Percentiles rank a stretch among this genome's conserved stretches.
Evolutionary conservation across 2,888 invertebrate species (phyloP).

Genomic region (Rhodophaea formosa): DNA sequence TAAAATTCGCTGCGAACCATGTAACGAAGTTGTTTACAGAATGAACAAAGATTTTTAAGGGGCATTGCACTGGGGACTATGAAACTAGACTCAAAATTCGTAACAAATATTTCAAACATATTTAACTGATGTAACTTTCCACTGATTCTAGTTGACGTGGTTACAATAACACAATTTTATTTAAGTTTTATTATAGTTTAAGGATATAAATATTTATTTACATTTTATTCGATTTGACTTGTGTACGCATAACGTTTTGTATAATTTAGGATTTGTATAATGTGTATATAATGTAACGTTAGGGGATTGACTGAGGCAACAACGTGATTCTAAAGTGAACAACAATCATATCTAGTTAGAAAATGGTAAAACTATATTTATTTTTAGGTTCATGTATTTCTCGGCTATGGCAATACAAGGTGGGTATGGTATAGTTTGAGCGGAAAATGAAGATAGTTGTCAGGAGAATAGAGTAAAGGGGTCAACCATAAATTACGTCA

Average conservation of each 20-base stretch:
- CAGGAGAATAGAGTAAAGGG: no score
- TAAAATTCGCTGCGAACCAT: no score
- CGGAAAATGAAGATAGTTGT: no score
- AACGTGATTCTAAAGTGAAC: slow-evolving; percentile 53
- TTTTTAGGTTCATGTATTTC: not conserved
- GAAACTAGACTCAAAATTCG: slow-evolving; percentile 2
- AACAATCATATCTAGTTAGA: slow-evolving; percentile 37
- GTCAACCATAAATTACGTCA: no score
- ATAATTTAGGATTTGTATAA: slow-evolving; percentile 30
- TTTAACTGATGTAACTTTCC: not conserved
- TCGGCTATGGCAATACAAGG: not conserved
- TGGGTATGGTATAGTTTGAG: no score
- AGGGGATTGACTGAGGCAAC: slow-evolving; percentile 55
- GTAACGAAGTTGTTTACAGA: no score
- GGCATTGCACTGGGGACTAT: not conserved
- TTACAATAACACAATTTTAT: not conserved
- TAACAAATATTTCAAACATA: not conserved
- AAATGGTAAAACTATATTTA: slow-evolving; percentile 2
- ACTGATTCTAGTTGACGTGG: slow-evolving; percentile 4
- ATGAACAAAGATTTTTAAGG: not conserved
- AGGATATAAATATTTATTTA: slow-evolving; percentile 19
- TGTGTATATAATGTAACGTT: slow-evolving; percentile 42
- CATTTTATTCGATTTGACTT: slow-evolving; percentile 13
- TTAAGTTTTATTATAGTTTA: slow-evolving; percentile 1
- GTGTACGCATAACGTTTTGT: slow-evolving; percentile 23